These are phyloP conservation scores for Drosophila sproati DNA, from an alignment of 1,140 invertebrate genomes.

Conservation along the genomic window DNA sequence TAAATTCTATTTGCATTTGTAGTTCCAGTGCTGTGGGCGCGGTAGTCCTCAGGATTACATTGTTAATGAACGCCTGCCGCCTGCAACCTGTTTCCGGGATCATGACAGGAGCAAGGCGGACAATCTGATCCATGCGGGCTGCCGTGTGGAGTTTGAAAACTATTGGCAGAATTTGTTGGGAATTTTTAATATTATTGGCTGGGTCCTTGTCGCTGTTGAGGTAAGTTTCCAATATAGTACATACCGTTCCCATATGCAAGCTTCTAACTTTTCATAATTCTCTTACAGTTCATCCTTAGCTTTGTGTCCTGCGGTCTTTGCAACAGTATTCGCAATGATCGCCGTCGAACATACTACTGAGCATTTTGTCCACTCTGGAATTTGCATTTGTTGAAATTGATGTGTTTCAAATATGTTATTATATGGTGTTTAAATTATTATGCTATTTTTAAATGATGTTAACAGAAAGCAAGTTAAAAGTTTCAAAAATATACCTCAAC, in stretches of 20 bases:
- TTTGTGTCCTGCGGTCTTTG: slow-evolving; percentile 70
- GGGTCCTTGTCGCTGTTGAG: slow-evolving; percentile 68
- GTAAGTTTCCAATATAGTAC: slow-evolving; percentile 29
- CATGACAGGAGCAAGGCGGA: slow-evolving; percentile 63
- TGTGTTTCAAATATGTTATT: slow-evolving; percentile 20
- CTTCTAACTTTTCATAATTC: background rate
- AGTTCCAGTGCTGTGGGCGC: slow-evolving; percentile 87
- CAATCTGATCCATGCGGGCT: slow-evolving; percentile 72
- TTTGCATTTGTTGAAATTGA: slow-evolving; percentile 33
- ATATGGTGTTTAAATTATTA: slow-evolving; percentile 27
- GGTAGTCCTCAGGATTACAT: slow-evolving; percentile 76
- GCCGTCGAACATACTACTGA: slow-evolving; percentile 65
- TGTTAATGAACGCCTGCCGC: slow-evolving; percentile 53
- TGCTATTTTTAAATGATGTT: slow-evolving; percentile 30
- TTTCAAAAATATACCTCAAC: slow-evolving; percentile 6
- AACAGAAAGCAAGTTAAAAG: background rate
- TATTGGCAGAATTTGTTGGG: slow-evolving; percentile 67
- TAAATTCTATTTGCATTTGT: background rate
- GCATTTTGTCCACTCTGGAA: background rate
- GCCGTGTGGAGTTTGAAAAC: slow-evolving; percentile 72
- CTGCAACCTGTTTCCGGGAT: slow-evolving; percentile 62
- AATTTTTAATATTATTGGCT: slow-evolving; percentile 66
- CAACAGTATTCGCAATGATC: slow-evolving; percentile 80
- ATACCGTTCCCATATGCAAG: too few relatives aligned
- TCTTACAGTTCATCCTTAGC: slow-evolving; percentile 60